Conservation (phyloP, 2,113 vertebrate genomes). For the Neotragus moschatus region DNA sequence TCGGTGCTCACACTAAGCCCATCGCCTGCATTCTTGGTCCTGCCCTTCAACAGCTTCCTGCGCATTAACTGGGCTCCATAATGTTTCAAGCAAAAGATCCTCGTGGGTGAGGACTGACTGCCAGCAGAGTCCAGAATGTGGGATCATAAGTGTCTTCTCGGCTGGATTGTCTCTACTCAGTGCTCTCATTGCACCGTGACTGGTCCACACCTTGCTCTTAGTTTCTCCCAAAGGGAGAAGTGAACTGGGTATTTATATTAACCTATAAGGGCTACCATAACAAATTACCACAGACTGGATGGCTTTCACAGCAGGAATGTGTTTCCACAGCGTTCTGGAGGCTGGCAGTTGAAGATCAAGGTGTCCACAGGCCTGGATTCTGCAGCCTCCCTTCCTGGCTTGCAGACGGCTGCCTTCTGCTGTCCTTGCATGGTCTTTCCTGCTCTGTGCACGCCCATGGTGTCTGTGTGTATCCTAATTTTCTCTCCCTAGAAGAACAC, state of each 20-base stretch:
- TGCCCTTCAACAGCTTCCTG: neutral
- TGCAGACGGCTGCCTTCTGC: neutral
- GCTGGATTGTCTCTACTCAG: neutral
- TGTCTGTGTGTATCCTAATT: neutral
- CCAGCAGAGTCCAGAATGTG: neutral
- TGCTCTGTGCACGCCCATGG: neutral
- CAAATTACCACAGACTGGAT: neutral
- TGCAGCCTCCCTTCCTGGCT: neutral
- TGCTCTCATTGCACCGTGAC: neutral
- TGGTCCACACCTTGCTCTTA: neutral
- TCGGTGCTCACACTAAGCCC: neutral
- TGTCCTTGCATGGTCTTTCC: neutral
- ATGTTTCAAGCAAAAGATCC: neutral
- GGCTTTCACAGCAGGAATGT: neutral
- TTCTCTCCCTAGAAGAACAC: neutral
- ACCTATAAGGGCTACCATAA: neutral
- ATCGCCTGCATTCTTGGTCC: neutral
- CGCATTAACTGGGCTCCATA: neutral
- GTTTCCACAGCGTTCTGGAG: neutral
- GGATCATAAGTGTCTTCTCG: neutral
- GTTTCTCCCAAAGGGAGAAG: neutral
- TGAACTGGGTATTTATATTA: neutral
- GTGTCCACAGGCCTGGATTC: neutral
- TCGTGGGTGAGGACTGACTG: neutral
- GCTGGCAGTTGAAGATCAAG: neutral